Percentiles rank a stretch among this genome's conserved stretches.
Evolutionary conservation across 2,888 invertebrate species (phyloP).

Genomic region (Nebria brevicollis): DNA sequence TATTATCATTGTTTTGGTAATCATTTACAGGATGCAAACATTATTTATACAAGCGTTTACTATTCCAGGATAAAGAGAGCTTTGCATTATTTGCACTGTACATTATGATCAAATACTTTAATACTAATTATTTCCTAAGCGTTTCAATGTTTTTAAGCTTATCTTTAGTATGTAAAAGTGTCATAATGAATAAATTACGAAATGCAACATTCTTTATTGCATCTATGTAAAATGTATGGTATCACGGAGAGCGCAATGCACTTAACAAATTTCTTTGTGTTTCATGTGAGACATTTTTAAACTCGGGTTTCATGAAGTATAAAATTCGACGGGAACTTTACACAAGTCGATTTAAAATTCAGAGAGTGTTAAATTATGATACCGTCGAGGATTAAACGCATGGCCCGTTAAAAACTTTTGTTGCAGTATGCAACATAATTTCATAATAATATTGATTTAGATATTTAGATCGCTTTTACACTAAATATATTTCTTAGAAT

Average conservation of each 20-base stretch:
- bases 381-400: slow-evolving; percentile 42
- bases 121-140: background rate
- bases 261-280: slow-evolving; percentile 18
- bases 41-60: background rate
- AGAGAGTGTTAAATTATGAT: slow-evolving; percentile 43
- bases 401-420: slow-evolving; percentile 43
- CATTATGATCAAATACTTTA: too few species aligned
- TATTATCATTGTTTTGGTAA: background rate
- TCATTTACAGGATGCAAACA: background rate
- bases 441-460: background rate
- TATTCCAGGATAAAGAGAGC: background rate
- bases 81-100: background rate
- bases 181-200: slow-evolving; percentile 22
- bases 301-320: slow-evolving; percentile 38
- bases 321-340: slow-evolving; percentile 63
- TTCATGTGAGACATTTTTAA: slow-evolving; percentile 45
- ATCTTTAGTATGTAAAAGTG: background rate
- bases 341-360: slow-evolving; percentile 50
- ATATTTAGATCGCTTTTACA: too few species aligned
- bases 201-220: slow-evolving; percentile 14
- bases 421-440: slow-evolving; percentile 7
- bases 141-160: background rate
- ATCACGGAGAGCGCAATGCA: slow-evolving; percentile 18
- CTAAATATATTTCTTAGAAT: too few species aligned
- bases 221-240: slow-evolving; percentile 7